Evolutionary conservation across 2,888 invertebrate genomes (phyloP), one percentile per base, ranked within the genome.

Genomic region (Zaprionus bogoriensis): DNA sequence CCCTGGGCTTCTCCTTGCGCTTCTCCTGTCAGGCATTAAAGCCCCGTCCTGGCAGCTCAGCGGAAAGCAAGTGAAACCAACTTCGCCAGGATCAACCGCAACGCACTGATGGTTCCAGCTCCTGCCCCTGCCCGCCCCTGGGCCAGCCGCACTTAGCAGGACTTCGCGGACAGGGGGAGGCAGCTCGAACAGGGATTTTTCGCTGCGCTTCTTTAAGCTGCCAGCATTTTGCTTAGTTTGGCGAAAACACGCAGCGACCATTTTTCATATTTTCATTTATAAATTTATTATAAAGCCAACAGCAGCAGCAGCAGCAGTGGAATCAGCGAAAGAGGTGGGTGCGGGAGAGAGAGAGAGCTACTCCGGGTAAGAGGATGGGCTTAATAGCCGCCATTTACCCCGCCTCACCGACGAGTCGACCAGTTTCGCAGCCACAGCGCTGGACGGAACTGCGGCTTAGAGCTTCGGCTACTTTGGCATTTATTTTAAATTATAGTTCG

Each of bases 231-330:
- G 81, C 82, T 70, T 79, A 85, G 86, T 82, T 77, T 84, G 73
- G 84, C 78, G 70, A 75, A 87, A 87, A 87, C 85, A 81, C 87
- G 79, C 87, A 84, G 85, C 73, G 72, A 74, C 80, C 85, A 87
- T 86, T 86, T 86, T 88, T 81, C 80, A 81, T 83, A 86, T 81
- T 79, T 81, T 87, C 79, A 85, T 87, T 85, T 85, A 85, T 87
- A 85, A 87, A 88, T 86, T 86, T 88, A 86, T 86, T 86, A 86
- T 85, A 74, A 79, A 85, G 67, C 76, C 66, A 84, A 61, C 57
- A 64, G 66, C 65, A 73, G 55, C 53, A 61, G 32, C 36, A 59
- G 45, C 44, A 52, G 42, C 36, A 23, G 22, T 2, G 28, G 38
- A n/a, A 51, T n/a, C 7, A 32, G 7, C 1, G 14, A 7, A 14